Evolutionary conservation across 1,140 invertebrate species (phyloP).

Genomic region (Physella acuta): DNA sequence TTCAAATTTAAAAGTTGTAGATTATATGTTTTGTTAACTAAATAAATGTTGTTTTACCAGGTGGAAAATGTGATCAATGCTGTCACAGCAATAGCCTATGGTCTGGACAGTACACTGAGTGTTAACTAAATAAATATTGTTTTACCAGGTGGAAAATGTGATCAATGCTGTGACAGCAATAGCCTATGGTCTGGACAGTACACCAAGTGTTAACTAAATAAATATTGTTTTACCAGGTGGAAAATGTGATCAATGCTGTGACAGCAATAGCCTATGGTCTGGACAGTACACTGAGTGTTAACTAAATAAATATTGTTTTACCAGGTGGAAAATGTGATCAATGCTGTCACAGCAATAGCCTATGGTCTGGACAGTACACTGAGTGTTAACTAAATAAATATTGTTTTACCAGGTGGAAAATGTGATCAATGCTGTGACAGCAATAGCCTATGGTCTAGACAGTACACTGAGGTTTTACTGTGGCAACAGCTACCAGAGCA

Average conservation of each 20-base stretch:
- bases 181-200: conserved; percentile 42
- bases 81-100: conserved; percentile 45
- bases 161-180: conserved; percentile 49
- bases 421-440: conserved; percentile 47
- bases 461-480: conserved; percentile 43
- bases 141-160: conserved; percentile 23
- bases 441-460: conserved; percentile 44
- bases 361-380: conserved; percentile 45
- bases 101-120: conserved; percentile 42
- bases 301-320: conserved; percentile 28
- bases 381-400: conserved; percentile 35
- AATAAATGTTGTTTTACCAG: conserved; percentile 1
- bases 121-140: too few species aligned
- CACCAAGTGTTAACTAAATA: conserved; percentile 42
- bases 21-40: too few species aligned
- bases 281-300: conserved; percentile 39
- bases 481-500: conserved; percentile 38
- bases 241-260: conserved; percentile 44
- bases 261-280: conserved; percentile 45
- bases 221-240: conserved; percentile 11
- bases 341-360: conserved; percentile 46
- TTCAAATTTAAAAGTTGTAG: too few species aligned
- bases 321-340: conserved; percentile 35
- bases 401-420: conserved; percentile 14
- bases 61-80: conserved; percentile 40